Base-by-base conservation (phyloP, 2,113 vertebrate genomes). In the Cnemophilus loriae region DNA sequence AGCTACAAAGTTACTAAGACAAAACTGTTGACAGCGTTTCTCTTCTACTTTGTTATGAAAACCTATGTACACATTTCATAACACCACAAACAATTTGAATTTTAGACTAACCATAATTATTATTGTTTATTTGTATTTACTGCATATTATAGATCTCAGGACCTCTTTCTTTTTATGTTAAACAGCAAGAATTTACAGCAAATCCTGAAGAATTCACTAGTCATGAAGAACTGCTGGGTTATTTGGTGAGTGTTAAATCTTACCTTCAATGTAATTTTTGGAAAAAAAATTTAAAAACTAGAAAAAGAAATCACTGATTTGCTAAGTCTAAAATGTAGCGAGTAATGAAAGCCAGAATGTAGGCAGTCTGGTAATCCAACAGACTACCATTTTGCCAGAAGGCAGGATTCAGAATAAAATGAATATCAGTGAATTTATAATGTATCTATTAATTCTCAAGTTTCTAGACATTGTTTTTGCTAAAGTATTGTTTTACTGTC, bases 161-260 rank as follows among this genome's bases (percentile, higher is more conserved):
- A 57, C 17, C 27, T 53, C 26, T 61, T 87, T 65, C 39, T 74
- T 75, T 68, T 49, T 13, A 12, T 89, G 15, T 79, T 82, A 64
- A 89, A 49, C 84, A 91, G 92, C 65, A 94, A 76, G 94, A 93
- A 90, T 44, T 68, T 76, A 52, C 39, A 71, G 39, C 19, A 76
- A 55, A 60, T 91, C 11, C 41, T 79, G 70, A 95, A 85, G 96
- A 91, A 82, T 97, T 97, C 63, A 79, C 74, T 41, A 96, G 82
- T 85, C 92, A 91, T 76, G 93, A 89, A 56, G 90, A 96, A 27
- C 87, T 97, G 6, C 16, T 97, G 78, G 33, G 17, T 93, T 96
- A 95, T 90, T 84, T 96, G 94, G 96, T 97, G 50, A 95, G 95
- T 94, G 21, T 52, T 86, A 57, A 80, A 61, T 80, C 37, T 53